Percentiles rank a stretch among this genome's conserved stretches.
phyloP scores from a whole-genome alignment of 2,888 invertebrate species.

The Cephus pygmeus region DNA sequence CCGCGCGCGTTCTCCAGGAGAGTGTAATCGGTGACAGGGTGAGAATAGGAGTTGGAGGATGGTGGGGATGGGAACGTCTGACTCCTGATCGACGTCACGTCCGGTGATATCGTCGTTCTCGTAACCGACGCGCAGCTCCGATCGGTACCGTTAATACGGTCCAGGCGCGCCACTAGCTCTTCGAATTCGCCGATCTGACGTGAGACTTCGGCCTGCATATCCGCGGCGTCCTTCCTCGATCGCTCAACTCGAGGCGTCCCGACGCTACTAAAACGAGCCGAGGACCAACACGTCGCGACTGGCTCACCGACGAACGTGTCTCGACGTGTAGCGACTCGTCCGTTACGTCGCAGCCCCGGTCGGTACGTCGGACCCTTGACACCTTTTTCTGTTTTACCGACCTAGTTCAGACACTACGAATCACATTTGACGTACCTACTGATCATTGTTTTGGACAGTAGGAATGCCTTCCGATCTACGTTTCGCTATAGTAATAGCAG shows the following conservation, averaged over 20 bases:
- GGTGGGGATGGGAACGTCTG: background rate
- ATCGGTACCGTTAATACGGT: constrained; percentile 55
- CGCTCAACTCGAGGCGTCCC: constrained; percentile 49
- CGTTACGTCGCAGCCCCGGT: background rate
- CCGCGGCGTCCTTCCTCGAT: constrained; percentile 23
- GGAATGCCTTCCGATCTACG: background rate
- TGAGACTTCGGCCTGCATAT: constrained; percentile 55
- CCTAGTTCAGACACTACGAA: background rate
- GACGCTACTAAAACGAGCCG: constrained; percentile 53
- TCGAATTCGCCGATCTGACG: constrained; percentile 64
- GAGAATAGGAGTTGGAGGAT: constrained; percentile 1
- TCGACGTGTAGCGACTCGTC: constrained; percentile 1
- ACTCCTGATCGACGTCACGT: constrained; percentile 10
- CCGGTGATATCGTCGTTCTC: constrained; percentile 14
- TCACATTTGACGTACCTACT: background rate
- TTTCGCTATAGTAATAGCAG: background rate
- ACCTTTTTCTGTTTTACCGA: background rate
- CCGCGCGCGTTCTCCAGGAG: background rate
- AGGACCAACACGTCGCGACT: constrained; percentile 21
- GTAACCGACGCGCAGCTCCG: constrained; percentile 6
- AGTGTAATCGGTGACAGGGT: background rate
- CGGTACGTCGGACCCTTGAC: background rate
- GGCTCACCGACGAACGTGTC: constrained; percentile 16
- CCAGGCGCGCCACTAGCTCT: constrained; percentile 61
- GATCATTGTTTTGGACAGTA: background rate